A percentile compares a stretch with the other conserved stretches of the same genome.
These are phyloP conservation scores for Exephanes ischioxanthus DNA, from an alignment of 2,888 invertebrate genomes.

Conservation along the genomic window DNA sequence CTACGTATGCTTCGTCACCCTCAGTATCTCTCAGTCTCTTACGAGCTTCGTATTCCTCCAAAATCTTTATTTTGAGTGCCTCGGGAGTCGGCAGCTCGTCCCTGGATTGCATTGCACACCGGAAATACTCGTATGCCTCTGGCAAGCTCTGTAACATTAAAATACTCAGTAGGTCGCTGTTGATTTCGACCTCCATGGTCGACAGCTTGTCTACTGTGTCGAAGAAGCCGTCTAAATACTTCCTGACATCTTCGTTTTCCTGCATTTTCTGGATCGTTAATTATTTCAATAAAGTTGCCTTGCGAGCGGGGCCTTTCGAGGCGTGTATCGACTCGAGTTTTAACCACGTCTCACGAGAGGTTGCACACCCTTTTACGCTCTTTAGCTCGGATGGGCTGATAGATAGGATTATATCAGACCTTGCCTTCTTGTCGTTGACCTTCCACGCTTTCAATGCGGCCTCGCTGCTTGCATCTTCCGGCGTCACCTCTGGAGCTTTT, in stretches of 20 bases:
- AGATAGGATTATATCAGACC: not conserved
- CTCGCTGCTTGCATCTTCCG: not conserved
- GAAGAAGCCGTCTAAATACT: not conserved
- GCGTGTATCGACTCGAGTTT: not conserved
- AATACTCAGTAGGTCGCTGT: not conserved
- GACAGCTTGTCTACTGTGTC: not conserved
- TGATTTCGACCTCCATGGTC: slow-evolving; percentile 7
- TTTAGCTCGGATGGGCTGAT: not conserved
- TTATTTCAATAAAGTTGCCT: not conserved
- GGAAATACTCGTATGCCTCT: not conserved
- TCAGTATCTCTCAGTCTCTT: not conserved
- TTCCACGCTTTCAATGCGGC: not conserved
- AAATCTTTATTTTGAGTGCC: slow-evolving; percentile 14
- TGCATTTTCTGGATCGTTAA: not conserved
- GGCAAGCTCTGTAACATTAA: slow-evolving; percentile 6
- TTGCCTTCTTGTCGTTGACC: not conserved
- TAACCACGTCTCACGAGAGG: not conserved
- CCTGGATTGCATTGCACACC: not conserved
- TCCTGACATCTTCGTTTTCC: not conserved
- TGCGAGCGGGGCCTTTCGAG: not conserved
- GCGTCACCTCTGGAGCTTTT: not conserved
- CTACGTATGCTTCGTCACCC: not conserved
- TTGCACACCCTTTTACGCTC: not conserved
- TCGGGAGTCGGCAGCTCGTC: slow-evolving; percentile 6
- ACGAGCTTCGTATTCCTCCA: slow-evolving; percentile 9